Evolutionary conservation across 1,140 invertebrate genomes (phyloP).

Genomic region (Drosophila nikananu): DNA sequence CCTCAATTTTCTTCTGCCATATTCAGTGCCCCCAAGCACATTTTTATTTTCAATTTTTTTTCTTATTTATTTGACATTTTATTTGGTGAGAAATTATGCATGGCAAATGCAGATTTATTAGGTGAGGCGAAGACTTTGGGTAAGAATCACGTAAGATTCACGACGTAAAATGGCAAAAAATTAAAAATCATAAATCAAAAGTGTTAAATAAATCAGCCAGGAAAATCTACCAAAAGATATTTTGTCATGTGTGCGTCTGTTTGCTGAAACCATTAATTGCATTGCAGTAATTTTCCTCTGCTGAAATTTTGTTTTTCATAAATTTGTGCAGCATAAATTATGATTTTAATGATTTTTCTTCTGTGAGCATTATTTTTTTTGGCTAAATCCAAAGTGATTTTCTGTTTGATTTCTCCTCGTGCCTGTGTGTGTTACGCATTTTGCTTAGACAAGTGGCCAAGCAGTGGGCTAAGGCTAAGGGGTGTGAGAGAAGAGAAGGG

Average conservation of each 20-base stretch:
- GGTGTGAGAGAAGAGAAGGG: not conserved
- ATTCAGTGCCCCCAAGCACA: not conserved
- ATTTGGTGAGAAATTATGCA: slow-evolving; percentile 65
- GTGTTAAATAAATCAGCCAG: slow-evolving; percentile 67
- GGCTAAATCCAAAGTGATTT: slow-evolving; percentile 23
- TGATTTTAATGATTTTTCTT: slow-evolving; percentile 16
- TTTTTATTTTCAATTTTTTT: slow-evolving; percentile 1
- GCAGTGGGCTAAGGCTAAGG: not conserved
- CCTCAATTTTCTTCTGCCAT: not conserved
- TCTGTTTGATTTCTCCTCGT: slow-evolving; percentile 31
- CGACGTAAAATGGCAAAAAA: slow-evolving; percentile 47
- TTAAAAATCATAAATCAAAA: slow-evolving; percentile 78
- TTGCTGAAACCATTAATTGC: slow-evolving; percentile 36
- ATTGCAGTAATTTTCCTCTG: slow-evolving; percentile 28
- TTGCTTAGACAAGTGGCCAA: slow-evolving; percentile 44
- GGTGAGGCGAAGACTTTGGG: slow-evolving; percentile 56
- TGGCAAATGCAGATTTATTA: slow-evolving; percentile 75
- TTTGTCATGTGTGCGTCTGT: slow-evolving; percentile 6
- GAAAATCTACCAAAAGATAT: slow-evolving; percentile 23
- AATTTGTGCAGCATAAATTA: slow-evolving; percentile 20
- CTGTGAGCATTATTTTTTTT: slow-evolving; percentile 15
- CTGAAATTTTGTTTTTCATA: slow-evolving; percentile 22
- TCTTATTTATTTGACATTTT: slow-evolving; percentile 76
- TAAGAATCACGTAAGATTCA: slow-evolving; percentile 29
- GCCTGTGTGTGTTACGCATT: slow-evolving; percentile 41